These are phyloP conservation scores for Oreochromis grahami DNA, from an alignment of 2,797 vertebrate species.

Conservation along the genomic window DNA sequence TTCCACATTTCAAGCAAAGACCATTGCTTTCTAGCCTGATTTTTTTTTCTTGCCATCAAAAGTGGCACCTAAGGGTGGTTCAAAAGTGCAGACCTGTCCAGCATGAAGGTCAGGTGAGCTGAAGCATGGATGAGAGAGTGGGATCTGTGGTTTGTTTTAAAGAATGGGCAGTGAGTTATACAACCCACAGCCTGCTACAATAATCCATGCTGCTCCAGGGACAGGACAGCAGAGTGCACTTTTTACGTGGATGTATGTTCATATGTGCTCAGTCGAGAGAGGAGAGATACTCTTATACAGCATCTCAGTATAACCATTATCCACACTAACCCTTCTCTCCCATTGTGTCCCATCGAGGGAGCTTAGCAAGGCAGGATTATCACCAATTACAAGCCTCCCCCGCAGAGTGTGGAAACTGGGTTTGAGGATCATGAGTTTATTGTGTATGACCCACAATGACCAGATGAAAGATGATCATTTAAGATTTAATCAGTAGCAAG, in stretches of 20 bases:
- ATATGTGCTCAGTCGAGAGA: background rate
- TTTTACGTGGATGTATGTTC: conserved; percentile 25
- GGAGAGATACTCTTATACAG: conserved; percentile 39
- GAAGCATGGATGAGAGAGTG: background rate
- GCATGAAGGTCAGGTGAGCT: conserved; percentile 4
- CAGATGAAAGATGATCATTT: conserved; percentile 37
- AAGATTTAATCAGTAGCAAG: conserved; percentile 31
- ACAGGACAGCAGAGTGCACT: conserved; percentile 23
- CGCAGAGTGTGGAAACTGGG: conserved; percentile 12
- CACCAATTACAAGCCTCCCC: conserved; percentile 64
- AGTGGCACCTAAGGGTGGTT: background rate
- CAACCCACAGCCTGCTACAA: conserved; percentile 26
- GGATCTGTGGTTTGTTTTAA: conserved; percentile 17
- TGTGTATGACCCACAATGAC: conserved; percentile 31
- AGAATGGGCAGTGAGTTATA: conserved; percentile 33
- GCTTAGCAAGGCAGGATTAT: conserved; percentile 65
- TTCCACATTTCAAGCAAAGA: background rate
- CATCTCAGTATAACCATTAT: conserved; percentile 40
- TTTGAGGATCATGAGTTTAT: conserved; percentile 47
- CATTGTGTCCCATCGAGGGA: conserved; percentile 50
- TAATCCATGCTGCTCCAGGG: conserved; percentile 49
- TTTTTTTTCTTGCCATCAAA: background rate
- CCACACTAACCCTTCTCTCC: conserved; percentile 39
- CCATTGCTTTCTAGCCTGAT: background rate
- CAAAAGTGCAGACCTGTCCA: background rate